Evolutionary conservation across 2,797 vertebrate species (phyloP).

Genomic region (Miopithecus talapoin): DNA sequence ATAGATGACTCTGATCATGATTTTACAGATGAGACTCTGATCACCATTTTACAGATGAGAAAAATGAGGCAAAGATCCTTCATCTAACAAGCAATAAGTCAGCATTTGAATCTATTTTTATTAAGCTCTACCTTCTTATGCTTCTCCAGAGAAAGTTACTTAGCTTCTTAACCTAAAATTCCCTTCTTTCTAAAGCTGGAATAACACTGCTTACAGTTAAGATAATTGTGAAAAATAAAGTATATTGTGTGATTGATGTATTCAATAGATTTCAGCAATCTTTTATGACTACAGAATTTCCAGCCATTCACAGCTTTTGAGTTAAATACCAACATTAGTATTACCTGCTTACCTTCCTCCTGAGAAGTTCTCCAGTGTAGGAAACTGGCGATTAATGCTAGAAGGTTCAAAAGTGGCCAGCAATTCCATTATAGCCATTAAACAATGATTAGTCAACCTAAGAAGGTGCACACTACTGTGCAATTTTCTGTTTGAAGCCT

Average conservation of each 20-base stretch:
- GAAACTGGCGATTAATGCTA: not conserved
- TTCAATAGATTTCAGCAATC: not conserved
- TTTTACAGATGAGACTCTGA: not conserved
- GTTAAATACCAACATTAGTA: conserved; percentile 35
- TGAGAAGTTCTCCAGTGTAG: not conserved
- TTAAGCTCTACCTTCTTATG: not conserved
- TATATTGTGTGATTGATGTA: not conserved
- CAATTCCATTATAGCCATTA: not conserved
- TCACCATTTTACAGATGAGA: not conserved
- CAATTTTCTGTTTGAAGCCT: conserved; percentile 24
- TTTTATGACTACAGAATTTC: conserved; percentile 5
- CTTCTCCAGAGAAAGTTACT: not conserved
- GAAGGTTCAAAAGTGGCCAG: conserved; percentile 8
- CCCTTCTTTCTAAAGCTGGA: not conserved
- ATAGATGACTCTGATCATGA: not conserved
- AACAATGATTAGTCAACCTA: not conserved
- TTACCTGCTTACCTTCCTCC: not conserved
- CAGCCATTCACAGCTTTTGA: conserved; percentile 12
- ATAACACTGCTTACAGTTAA: not conserved
- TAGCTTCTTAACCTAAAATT: conserved; percentile 14
- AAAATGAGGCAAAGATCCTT: not conserved
- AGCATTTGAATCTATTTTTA: not conserved
- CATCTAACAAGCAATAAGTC: not conserved
- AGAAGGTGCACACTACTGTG: not conserved
- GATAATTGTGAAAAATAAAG: not conserved